Evolutionary conservation across 2,797 vertebrate species (phyloP), one percentile per base, ranked within the genome.

Genomic region (Sebastes vulpes): DNA sequence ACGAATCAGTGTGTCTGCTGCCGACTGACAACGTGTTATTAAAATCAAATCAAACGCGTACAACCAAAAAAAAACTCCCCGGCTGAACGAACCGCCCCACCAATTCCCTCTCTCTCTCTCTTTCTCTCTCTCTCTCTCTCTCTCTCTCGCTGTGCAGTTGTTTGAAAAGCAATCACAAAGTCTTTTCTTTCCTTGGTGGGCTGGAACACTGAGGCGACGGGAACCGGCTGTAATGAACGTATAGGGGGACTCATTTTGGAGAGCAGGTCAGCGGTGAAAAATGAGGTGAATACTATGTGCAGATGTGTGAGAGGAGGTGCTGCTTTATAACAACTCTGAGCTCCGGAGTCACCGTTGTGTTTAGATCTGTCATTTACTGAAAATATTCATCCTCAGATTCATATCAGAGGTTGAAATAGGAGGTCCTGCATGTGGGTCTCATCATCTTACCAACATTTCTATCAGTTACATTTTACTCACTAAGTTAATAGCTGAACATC

Each of bases 1-100:
- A 78, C 11, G 56, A 84, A 81, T 77, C 84, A 75, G 11, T 59
- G 72, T 25, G 75, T 60, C 67, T 8, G 28, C 66, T 16, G 42
- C 80, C 61, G 72, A 80, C 84, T 88, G 86, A 90, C 89, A 91
- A 79, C 75, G 5, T 83, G 82, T 86, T 84, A 89, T 88, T 89
- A 85, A 83, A 81, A 76, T 81, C 86, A 81, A 86, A 90, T 79
- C 74, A 74, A 85, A 83, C 9, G 66, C 72, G 58, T 2, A 32
- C 42, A 1, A 35, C 29, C 23, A 14, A 57, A 52, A 59, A 77
- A 4, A 48, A 21, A 38, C 21, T 38, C 50, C 25, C 2, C 54
- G 16, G 58, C 72, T 57, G 85, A 75, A 65, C 18, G 38, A 81
- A 74, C 72, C 60, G 8, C 65, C 75, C 79, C 23, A 12, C 48